These are phyloP conservation scores for Galeopsomyia nigrocyanea DNA, from an alignment of 2,888 invertebrate species.

Conservation along the genomic window DNA sequence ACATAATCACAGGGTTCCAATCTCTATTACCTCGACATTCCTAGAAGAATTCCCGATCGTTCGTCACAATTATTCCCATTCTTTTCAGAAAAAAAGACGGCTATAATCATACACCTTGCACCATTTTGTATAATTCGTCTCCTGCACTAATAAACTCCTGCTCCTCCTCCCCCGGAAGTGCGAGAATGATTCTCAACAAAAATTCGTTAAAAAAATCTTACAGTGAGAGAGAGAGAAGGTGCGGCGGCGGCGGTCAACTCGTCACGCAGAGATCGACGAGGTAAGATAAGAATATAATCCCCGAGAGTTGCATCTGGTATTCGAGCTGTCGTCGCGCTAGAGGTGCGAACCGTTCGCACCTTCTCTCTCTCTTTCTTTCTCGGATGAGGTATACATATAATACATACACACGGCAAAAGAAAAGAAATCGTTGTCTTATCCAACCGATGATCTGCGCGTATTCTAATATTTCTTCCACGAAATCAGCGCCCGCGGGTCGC, in stretches of 20 bases:
- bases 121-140: conserved; percentile 14
- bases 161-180: conserved; percentile 28
- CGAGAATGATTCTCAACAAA: background rate
- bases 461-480: conserved; percentile 65
- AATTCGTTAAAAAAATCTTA: background rate
- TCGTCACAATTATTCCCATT: background rate
- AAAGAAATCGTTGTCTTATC: conserved; percentile 45
- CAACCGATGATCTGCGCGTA: conserved; percentile 56
- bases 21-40: conserved; percentile 1
- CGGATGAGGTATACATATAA: conserved; percentile 44
- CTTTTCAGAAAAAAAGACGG: conserved; percentile 8
- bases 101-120: conserved; percentile 6
- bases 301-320: conserved; percentile 57
- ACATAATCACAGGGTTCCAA: conserved; percentile 19
- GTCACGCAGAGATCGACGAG: background rate
- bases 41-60: conserved; percentile 12
- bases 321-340: conserved; percentile 33
- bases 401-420: too few relatives aligned
- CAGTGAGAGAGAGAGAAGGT: background rate
- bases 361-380: too few relatives aligned
- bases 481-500: conserved; percentile 55
- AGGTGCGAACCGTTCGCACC: conserved; percentile 42
- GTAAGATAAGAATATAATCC: background rate
- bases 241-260: conserved; percentile 18
- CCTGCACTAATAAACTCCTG: conserved; percentile 7